Conservation (phyloP, 2,113 vertebrate species). For the Nyctibius bracteatus region DNA sequence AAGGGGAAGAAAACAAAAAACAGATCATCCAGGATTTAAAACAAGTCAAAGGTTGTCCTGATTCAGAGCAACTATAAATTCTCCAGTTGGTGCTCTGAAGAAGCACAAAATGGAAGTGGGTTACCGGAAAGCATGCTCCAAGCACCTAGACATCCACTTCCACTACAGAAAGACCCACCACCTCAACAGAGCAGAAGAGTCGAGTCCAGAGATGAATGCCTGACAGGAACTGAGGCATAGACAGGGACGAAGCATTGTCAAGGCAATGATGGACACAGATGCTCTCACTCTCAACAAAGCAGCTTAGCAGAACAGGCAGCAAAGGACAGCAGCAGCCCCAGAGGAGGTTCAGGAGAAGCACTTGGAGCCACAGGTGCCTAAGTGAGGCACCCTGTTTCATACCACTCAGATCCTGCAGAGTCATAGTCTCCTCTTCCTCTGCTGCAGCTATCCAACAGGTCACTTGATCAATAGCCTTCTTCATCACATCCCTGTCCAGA, state of each 20-base stretch:
- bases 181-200: background rate
- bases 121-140: background rate
- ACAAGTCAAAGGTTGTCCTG: background rate
- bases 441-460: conserved; percentile 70
- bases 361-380: background rate
- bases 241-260: background rate
- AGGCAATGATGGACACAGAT: background rate
- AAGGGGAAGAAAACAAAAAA: background rate
- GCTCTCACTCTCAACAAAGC: background rate
- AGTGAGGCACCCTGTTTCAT: background rate
- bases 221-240: background rate
- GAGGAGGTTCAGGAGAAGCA: background rate
- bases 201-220: background rate
- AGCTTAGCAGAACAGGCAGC: background rate
- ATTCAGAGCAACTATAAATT: background rate
- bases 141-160: background rate
- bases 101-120: background rate
- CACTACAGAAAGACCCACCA: background rate
- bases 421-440: conserved; percentile 67
- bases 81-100: background rate
- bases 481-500: conserved; percentile 64
- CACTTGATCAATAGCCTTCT: conserved; percentile 71
- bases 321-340: background rate
- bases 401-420: conserved; percentile 69
- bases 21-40: background rate